Base-by-base conservation (phyloP, 2,888 invertebrate genomes). In the Tipula unca region DNA sequence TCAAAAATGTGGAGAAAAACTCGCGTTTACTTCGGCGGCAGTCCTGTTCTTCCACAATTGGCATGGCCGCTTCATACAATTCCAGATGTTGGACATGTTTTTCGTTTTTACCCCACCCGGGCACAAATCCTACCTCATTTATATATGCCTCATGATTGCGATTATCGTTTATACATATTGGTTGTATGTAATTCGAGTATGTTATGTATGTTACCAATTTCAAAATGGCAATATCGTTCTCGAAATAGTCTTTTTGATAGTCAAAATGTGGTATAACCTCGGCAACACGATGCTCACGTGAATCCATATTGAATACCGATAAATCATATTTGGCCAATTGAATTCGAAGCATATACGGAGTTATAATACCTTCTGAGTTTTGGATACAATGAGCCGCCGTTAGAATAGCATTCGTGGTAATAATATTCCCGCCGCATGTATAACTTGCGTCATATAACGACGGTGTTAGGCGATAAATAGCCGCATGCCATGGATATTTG, bases 401-500 rank as follows among this genome's bases (percentile, higher is more conserved):
- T 20, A 91, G 35, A 17, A 91, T 88, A 3, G 88, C 86, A 54
- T 87, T 88, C 42, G 89, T 89, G 0, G 90, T 89, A 0, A 91
- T 86, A 54, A 91, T 86, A 5, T 90, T 91, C 1, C 91, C 91
- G 1, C 91, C 91, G 86, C 91, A 91, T 8, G 89, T 90, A 83
- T 82, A 82, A 13, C n/a, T n/a, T n/a, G n/a, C n/a, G 3, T 32
- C 13, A 13, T 14, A 29, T 2, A n/a, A n/a, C n/a, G 3, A 13
- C 82, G 10, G 29, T 4, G 10, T 32, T 82, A n/a, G 29, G 29
- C 29, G 29, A 3, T 82, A 82, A 25, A 91, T 86, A 0, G 91
- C 91, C 0, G 88, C 89, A 87, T 91, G 91, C 91, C 91, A 91
- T 0, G 91, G 91, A 91, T 91, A 91, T 86, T 91, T 91, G 0